Base-by-base conservation (phyloP, 2,113 vertebrate species). In the Hyperopisus bebe region DNA sequence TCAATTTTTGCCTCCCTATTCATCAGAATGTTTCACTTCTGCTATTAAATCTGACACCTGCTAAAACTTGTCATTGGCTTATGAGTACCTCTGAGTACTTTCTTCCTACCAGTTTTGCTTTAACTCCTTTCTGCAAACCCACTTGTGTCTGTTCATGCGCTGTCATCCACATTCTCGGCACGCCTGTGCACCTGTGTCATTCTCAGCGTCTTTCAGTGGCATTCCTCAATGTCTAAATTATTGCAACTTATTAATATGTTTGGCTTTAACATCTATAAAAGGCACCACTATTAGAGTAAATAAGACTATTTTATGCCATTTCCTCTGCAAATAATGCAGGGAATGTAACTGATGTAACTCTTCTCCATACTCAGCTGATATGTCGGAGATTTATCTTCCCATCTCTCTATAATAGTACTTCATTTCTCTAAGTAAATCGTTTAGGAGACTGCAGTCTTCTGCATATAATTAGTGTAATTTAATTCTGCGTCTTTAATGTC, bases 61-160 rank as follows among this genome's bases (percentile, higher is more conserved):
- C 44, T 53, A 86, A 86, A 53, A 86, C 84, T 86, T 48, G 2
- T 31, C n/a, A 86, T 35, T 2, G 15, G 7, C 48, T 86, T 31
- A 35, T 86, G 47, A 48, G 24, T 53, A 17, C 27, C n/a, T 31
- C 62, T 70, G 62, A 86, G 13, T 24, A 35, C 42, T 27, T 86
- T 42, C 82, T 47, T 84, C 82, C 82, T 48, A 31, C 27, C 17
- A n/a, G 85, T 17, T 51, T 84, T 35, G 93, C 94, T 95, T 93
- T 92, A 91, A 91, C 93, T 94, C 92, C 53, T 93, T 93, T 93
- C 89, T 39, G 24, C 24, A 86, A 39, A 3, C n/a, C 46, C 47
- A 51, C 48, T 31, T 31, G n/a, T 27, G 35, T 86, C 48, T 50
- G 47, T 51, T 86, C 85, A 35, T 86, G 5, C n/a, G 2, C 84